These are phyloP conservation scores for Metopia argyrocephala DNA, from an alignment of 2,888 invertebrate genomes.

Conservation along the genomic window DNA sequence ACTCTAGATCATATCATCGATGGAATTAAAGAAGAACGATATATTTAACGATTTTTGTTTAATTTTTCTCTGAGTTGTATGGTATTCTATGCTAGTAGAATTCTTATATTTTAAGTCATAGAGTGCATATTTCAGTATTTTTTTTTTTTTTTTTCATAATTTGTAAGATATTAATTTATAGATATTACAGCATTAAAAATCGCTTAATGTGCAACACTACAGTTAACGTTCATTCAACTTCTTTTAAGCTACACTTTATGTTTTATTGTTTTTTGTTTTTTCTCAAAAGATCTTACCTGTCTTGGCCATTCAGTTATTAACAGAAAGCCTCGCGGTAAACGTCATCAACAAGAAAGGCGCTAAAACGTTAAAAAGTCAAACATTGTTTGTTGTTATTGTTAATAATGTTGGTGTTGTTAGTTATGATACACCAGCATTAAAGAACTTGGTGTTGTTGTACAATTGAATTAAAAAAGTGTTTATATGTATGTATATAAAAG, in stretches of 20 bases:
- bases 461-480: background rate
- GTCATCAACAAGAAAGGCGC: conserved; percentile 16
- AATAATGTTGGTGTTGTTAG: background rate
- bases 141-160: background rate
- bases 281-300: conserved; percentile 40
- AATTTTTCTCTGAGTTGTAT: too few relatives aligned
- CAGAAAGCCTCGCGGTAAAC: conserved; percentile 43
- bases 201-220: conserved; percentile 16
- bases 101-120: too few relatives aligned
- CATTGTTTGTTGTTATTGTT: background rate
- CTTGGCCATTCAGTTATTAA: conserved; percentile 54
- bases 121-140: background rate
- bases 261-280: conserved; percentile 15
- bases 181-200: too few relatives aligned
- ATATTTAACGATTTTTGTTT: too few relatives aligned
- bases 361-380: background rate
- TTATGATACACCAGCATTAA: background rate
- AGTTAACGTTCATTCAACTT: conserved; percentile 61
- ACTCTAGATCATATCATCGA: too few relatives aligned
- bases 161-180: too few relatives aligned
- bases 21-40: too few relatives aligned
- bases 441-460: background rate
- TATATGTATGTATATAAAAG: background rate
- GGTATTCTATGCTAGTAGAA: too few relatives aligned
- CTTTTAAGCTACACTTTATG: conserved; percentile 45